Conservation (phyloP, 2,888 invertebrate genomes). For the Acanthacorydalis orientalis region DNA sequence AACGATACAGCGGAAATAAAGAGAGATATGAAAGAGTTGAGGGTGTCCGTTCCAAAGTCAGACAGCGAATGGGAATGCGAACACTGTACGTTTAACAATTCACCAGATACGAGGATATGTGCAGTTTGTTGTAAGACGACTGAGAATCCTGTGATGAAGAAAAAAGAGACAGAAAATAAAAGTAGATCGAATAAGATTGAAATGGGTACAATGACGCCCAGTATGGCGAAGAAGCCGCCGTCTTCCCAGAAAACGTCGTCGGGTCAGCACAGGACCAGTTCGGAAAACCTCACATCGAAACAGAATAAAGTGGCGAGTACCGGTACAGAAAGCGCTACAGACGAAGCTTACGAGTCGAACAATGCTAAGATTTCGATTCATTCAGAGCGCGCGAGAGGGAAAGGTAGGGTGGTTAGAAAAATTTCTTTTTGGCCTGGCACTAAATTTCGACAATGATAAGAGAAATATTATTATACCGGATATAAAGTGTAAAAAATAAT, state of each 20-base stretch:
- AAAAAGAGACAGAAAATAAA: not conserved
- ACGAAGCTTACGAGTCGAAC: conserved; percentile 16
- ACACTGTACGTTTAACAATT: conserved; percentile 80
- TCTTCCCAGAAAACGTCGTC: too few species aligned
- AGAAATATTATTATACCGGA: too few species aligned
- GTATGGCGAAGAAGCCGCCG: too few species aligned
- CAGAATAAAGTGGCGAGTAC: not conserved
- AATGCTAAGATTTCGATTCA: conserved; percentile 6
- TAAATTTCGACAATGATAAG: conserved; percentile 25
- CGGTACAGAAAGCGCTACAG: conserved; percentile 11
- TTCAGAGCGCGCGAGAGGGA: conserved; percentile 14
- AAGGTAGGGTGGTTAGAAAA: conserved; percentile 56
- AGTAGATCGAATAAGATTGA: too few species aligned
- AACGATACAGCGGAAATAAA: conserved; percentile 4
- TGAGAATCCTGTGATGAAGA: conserved; percentile 14
- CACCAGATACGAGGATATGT: conserved; percentile 61
- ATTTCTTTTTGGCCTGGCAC: conserved; percentile 61
- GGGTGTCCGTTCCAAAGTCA: conserved; percentile 29
- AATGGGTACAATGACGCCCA: too few species aligned
- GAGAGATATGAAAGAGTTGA: not conserved
- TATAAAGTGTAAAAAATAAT: too few species aligned
- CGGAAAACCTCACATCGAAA: not conserved
- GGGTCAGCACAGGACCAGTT: too few species aligned
- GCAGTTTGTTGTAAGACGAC: conserved; percentile 75
- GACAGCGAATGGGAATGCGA: conserved; percentile 67